Base-by-base conservation (phyloP, 37 sponge, comb jelly and placozoan genomes). In the Agelas oroides region DNA sequence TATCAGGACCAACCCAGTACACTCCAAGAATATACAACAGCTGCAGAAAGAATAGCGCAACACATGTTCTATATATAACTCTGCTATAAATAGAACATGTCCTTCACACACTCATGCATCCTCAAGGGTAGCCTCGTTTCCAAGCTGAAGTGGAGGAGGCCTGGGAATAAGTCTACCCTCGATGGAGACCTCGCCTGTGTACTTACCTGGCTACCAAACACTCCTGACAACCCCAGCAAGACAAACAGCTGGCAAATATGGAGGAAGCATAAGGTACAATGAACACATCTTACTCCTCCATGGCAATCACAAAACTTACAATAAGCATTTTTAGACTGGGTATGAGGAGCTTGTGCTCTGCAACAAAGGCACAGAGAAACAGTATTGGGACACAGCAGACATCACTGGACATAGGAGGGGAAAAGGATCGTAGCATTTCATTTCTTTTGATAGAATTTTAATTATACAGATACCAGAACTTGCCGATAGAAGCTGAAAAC, bases 161-260 rank as follows among this genome's bases (percentile, higher is more conserved):
- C 46, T 14, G 19, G 0, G 28, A 75, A 23, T 14, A 0, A 54
- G 46, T 3, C 46, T 46, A 46, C n/a, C n/a, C n/a, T n/a, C n/a
- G n/a, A n/a, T n/a, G n/a, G n/a, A n/a, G n/a, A n/a, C n/a, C n/a
- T n/a, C n/a, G n/a, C n/a, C n/a, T n/a, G n/a, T n/a, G n/a, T n/a
- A n/a, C 46, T 46, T 74, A 90, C 90, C 90, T 90, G 93, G 59
- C 84, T 88, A 14, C 86, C 85, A 63, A 93, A 93, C 86, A 93
- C 85, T 11, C 93, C 93, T 35, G 65, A 31, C 23, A 88, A 27
- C 1, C 88, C 90, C 37, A 90, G 34, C 59, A 84, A 2, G 5
- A 74, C 34, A 31, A 90, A 85, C 33, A 84, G 31, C 90, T 89
- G 58, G 27, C 34, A 38, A 71, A 58, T 23, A 36, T 74, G 75